Evolutionary conservation across 30 jellyfish, hydroid and myxozoan genomes (phyloP).

Genomic region (Hydractinia symbiolongicarpus): DNA sequence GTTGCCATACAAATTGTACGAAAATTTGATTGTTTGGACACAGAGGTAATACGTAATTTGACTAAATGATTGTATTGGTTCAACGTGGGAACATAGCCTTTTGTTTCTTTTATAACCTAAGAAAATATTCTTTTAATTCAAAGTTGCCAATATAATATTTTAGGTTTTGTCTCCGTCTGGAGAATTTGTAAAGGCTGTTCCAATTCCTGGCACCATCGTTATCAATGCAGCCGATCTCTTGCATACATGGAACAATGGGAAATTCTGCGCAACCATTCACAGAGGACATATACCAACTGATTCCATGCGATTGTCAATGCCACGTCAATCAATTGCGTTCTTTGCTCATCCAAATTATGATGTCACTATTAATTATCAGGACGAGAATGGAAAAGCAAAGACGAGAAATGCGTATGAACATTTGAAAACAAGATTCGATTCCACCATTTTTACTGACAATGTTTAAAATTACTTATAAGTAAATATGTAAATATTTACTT

Average conservation of each 20-base stretch:
- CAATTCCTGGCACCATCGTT: constrained; percentile 34
- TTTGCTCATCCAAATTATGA: constrained; percentile 25
- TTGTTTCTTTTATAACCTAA: too few relatives aligned
- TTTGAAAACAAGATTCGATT: neutral
- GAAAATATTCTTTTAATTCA: too few relatives aligned
- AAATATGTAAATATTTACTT: too few relatives aligned
- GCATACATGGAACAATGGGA: constrained; percentile 15
- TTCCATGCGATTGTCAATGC: neutral
- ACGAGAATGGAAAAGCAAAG: neutral
- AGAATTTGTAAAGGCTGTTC: constrained; percentile 27
- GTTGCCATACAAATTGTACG: too few relatives aligned
- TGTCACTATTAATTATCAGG: neutral
- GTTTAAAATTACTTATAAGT: too few relatives aligned
- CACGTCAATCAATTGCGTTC: constrained; percentile 30
- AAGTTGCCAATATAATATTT: too few relatives aligned
- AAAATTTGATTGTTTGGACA: too few relatives aligned
- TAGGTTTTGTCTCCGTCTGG: constrained; percentile 14
- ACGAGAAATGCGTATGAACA: constrained; percentile 24
- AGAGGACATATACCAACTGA: neutral
- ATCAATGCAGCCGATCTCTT: constrained; percentile 29
- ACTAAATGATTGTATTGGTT: too few relatives aligned
- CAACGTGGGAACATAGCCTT: too few relatives aligned
- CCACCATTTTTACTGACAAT: neutral
- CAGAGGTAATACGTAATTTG: too few relatives aligned
- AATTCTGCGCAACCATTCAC: constrained; percentile 17